phyloP scores from a whole-genome alignment of 2,797 vertebrate genomes.

The Stomatorhinus walkeri region DNA sequence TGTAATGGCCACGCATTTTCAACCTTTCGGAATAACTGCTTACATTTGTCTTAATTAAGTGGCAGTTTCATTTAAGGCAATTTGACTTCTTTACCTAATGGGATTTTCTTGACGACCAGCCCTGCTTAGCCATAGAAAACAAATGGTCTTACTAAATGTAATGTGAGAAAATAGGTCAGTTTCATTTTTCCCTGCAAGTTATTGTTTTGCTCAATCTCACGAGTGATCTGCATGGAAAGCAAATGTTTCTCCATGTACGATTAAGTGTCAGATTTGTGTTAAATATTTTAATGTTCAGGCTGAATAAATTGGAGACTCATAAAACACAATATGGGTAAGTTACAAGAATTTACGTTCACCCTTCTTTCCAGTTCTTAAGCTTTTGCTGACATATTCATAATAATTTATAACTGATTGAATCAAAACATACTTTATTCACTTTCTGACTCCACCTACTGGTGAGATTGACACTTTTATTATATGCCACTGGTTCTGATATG shows the following conservation, averaged over 20 bases:
- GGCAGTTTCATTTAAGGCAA: neutral
- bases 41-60: slow-evolving; percentile 16
- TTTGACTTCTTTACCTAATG: slow-evolving; percentile 13
- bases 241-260: neutral
- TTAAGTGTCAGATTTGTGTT: neutral
- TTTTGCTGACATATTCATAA: neutral
- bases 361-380: neutral
- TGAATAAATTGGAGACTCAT: neutral
- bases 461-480: neutral
- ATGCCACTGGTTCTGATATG: neutral
- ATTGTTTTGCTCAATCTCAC: neutral
- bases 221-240: neutral
- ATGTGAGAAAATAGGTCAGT: slow-evolving; percentile 5
- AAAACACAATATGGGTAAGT: neutral
- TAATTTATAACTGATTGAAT: neutral
- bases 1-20: slow-evolving; percentile 1
- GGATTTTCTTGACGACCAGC: slow-evolving; percentile 9
- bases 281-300: neutral
- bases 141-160: slow-evolving; percentile 10
- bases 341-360: neutral
- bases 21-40: slow-evolving; percentile 10
- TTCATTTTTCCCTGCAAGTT: slow-evolving; percentile 1
- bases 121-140: slow-evolving; percentile 3
- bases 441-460: neutral
- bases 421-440: neutral